A percentile compares a stretch with the other conserved stretches of the same genome.
Conservation (phyloP, 2,888 invertebrate species). For the Drosophila picticornis region DNA sequence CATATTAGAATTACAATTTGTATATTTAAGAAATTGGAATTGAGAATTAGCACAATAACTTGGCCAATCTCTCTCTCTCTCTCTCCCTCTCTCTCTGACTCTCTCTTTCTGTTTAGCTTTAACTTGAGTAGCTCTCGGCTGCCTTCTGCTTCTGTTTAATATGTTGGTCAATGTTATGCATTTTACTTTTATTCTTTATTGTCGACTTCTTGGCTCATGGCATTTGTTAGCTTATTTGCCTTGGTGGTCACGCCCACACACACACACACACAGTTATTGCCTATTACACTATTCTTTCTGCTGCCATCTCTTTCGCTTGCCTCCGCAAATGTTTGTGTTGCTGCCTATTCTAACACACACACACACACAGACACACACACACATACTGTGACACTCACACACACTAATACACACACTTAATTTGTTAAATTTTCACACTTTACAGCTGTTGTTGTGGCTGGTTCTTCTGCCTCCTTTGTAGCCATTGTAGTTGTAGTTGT, state of each 20-base stretch:
- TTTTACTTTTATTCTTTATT: slow-evolving; percentile 11
- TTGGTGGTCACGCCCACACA: slow-evolving; percentile 23
- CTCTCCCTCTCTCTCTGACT: not conserved
- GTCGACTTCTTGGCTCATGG: slow-evolving; percentile 17
- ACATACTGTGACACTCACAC: slow-evolving; percentile 40
- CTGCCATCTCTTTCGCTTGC: slow-evolving; percentile 12
- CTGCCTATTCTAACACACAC: slow-evolving; percentile 11
- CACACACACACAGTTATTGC: slow-evolving; percentile 28
- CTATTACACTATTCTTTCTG: slow-evolving; percentile 32
- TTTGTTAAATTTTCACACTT: slow-evolving; percentile 80
- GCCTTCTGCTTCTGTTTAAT: not conserved
- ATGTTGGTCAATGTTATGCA: slow-evolving; percentile 22
- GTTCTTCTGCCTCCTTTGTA: slow-evolving; percentile 29
- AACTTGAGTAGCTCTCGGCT: not conserved
- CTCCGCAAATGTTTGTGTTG: slow-evolving; percentile 17
- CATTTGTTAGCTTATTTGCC: slow-evolving; percentile 40
- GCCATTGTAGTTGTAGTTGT: slow-evolving; percentile 26
- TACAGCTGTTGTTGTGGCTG: slow-evolving; percentile 39
- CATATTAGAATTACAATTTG: not conserved
- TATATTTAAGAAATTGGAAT: not conserved
- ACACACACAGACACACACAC: slow-evolving; percentile 1
- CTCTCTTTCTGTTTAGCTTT: not conserved
- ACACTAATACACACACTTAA: slow-evolving; percentile 57
- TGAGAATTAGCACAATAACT: not conserved
- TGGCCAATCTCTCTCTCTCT: not conserved